Percentiles rank a stretch among this genome's conserved stretches.
phyloP scores from a whole-genome alignment of 2,797 vertebrate species.

The Sebastes itinus region DNA sequence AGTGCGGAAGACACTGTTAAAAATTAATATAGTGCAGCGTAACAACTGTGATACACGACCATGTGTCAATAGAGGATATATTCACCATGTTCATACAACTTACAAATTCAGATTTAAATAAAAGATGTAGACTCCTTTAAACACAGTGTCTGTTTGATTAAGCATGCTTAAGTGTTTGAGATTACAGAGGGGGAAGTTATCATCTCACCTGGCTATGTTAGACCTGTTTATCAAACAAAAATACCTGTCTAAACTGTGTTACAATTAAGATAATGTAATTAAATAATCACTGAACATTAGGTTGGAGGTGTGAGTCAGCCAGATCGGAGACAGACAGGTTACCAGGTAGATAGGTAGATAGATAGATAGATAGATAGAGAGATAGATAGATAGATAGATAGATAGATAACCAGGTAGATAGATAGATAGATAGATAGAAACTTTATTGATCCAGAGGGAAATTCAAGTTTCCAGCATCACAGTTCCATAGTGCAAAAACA shows the following conservation, averaged over 20 bases:
- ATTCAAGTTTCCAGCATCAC: too few relatives aligned
- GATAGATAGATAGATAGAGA: too few relatives aligned
- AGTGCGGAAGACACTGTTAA: too few relatives aligned
- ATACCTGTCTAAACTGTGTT: not conserved
- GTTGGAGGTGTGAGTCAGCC: not conserved
- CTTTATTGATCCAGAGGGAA: too few relatives aligned
- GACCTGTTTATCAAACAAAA: slow-evolving; percentile 41
- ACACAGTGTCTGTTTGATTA: not conserved
- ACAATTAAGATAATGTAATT: not conserved
- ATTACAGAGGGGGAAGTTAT: slow-evolving; percentile 9
- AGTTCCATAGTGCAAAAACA: too few relatives aligned
- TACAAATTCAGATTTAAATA: not conserved
- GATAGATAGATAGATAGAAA: too few relatives aligned
- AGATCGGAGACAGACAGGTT: not conserved
- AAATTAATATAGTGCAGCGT: too few relatives aligned
- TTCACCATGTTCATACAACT: not conserved
- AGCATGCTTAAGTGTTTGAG: not conserved
- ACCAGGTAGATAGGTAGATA: too few relatives aligned
- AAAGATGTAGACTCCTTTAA: too few relatives aligned
- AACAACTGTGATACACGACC: too few relatives aligned
- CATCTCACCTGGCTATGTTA: not conserved
- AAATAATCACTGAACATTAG: not conserved
- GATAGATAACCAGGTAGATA: too few relatives aligned
- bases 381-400: too few relatives aligned
- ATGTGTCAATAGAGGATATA: not conserved